Percentiles rank a stretch among this genome's conserved stretches.
Evolutionary conservation across 2,797 vertebrate genomes (phyloP).

Genomic region (Nannoperca obscura): DNA sequence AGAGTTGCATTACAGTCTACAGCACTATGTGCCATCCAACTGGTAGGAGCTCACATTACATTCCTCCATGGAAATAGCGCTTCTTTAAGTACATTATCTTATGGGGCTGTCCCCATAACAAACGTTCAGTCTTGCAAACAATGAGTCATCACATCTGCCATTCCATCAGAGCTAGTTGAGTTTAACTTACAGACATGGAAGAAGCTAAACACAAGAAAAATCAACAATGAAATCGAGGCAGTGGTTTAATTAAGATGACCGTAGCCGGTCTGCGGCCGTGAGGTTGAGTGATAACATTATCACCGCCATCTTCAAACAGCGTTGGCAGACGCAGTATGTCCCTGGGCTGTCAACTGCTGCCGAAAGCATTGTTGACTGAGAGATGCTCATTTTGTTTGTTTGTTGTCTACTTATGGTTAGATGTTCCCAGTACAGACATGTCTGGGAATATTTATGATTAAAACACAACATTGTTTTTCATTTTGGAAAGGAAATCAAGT

Average conservation of each 20-base stretch:
- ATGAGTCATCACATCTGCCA: constrained; percentile 55
- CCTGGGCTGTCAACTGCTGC: constrained; percentile 67
- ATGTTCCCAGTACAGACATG: constrained; percentile 52
- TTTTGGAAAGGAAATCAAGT: constrained; percentile 56
- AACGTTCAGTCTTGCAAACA: constrained; percentile 42
- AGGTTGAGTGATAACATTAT: constrained; percentile 64
- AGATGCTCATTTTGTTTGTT: constrained; percentile 67
- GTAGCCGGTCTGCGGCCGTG: constrained; percentile 44
- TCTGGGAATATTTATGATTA: constrained; percentile 64
- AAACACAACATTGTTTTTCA: constrained; percentile 61
- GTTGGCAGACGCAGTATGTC: constrained; percentile 55
- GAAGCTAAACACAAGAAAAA: constrained; percentile 23
- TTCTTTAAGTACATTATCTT: constrained; percentile 8
- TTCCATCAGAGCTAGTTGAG: constrained; percentile 28
- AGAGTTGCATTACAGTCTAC: background rate
- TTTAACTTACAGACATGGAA: constrained; percentile 28
- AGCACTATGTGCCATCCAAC: constrained; percentile 1
- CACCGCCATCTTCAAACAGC: constrained; percentile 64
- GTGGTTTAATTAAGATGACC: constrained; percentile 51
- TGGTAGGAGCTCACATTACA: constrained; percentile 11
- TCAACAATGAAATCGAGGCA: constrained; percentile 24
- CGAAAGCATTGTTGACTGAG: constrained; percentile 70
- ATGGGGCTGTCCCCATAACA: constrained; percentile 25
- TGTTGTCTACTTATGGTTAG: constrained; percentile 60
- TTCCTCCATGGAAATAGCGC: constrained; percentile 12